Conservation (phyloP, 2,888 invertebrate genomes). For the Eueremaeus valkanovi region DNA sequence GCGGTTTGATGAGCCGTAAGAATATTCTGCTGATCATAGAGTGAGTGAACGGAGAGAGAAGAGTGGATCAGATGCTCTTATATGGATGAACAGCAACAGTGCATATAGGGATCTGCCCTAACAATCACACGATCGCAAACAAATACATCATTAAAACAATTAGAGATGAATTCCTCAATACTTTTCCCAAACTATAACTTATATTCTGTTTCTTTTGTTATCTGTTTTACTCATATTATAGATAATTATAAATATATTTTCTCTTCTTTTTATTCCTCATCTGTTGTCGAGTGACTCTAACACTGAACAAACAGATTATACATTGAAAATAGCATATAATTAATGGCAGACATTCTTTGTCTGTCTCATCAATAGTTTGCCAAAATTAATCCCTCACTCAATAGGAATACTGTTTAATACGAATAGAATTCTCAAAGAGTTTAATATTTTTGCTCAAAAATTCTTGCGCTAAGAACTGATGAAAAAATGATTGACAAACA, state of each 20-base stretch:
- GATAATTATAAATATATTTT: not conserved
- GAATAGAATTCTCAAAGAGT: not conserved
- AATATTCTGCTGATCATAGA: conserved; percentile 7
- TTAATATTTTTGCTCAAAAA: not conserved
- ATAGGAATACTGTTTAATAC: no score
- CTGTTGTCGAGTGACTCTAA: not conserved
- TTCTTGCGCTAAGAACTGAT: not conserved
- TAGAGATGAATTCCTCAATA: no score
- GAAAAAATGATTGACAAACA: conserved; percentile 19
- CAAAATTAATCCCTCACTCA: not conserved
- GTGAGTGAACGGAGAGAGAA: not conserved
- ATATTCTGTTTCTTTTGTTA: not conserved
- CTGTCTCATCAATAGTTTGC: not conserved
- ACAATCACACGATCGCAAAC: conserved; percentile 13
- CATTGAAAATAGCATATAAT: not conserved
- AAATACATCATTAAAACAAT: conserved; percentile 11
- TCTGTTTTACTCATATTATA: not conserved
- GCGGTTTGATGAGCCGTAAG: conserved; percentile 21
- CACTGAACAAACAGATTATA: not conserved
- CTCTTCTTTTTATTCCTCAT: not conserved
- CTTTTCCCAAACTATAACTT: no score
- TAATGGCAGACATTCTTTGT: not conserved
- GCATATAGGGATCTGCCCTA: not conserved
- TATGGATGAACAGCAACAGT: conserved; percentile 5
- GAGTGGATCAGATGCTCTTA: conserved; percentile 9